phyloP scores from a whole-genome alignment of 2,888 invertebrate species.

The Eupithecia inturbata region DNA sequence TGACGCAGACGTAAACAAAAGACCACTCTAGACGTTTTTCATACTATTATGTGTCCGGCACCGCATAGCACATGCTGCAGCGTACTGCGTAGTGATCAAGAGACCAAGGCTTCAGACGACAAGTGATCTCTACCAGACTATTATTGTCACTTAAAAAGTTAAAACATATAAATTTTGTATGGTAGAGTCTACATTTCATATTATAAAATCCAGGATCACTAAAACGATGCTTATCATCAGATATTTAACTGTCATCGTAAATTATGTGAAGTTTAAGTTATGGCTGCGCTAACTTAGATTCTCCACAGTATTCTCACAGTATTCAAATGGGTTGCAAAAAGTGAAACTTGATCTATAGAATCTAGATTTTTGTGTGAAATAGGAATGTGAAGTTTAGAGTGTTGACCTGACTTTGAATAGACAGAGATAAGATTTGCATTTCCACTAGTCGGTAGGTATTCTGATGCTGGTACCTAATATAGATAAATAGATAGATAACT shows the following conservation, averaged over 20 bases:
- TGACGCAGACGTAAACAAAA: no score
- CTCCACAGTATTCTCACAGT: conserved; percentile 17
- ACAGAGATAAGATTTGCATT: neutral
- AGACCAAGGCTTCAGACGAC: no score
- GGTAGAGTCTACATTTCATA: neutral
- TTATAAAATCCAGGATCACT: neutral
- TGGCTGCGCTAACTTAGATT: conserved; percentile 18
- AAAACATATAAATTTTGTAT: neutral
- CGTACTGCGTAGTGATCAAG: no score
- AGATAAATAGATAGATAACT: no score
- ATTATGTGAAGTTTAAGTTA: conserved; percentile 33
- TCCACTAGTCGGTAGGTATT: neutral
- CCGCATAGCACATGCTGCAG: no score
- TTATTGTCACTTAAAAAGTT: neutral
- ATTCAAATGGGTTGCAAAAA: conserved; percentile 14
- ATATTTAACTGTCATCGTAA: conserved; percentile 24
- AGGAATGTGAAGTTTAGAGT: neutral
- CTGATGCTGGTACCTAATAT: no score
- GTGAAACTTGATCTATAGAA: conserved; percentile 18
- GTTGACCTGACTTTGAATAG: neutral
- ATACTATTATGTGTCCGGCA: no score
- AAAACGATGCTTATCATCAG: conserved; percentile 12
- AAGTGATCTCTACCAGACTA: neutral
- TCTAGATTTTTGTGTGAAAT: neutral
- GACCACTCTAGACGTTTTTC: no score